Evolutionary conservation across 2,888 invertebrate genomes (phyloP), one percentile per base, ranked within the genome.

Genomic region (Leptura quadrifasciata): DNA sequence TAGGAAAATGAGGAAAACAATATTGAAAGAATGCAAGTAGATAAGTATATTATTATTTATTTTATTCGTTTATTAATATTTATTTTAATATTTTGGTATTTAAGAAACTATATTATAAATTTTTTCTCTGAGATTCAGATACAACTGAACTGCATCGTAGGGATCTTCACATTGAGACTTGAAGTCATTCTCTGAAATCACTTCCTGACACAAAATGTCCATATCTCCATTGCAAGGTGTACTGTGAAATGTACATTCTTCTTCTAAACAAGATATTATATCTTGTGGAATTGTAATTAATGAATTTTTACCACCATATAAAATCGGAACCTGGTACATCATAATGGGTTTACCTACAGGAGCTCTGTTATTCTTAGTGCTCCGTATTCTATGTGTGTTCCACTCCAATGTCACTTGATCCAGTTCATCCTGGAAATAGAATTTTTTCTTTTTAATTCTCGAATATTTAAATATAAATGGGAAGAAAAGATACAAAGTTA

Each of bases 321-420:
- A 60, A 17, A 60, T 27, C 3, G 74, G 74, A 17, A 65, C 27
- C 9, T 74, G 61, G 60, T 58, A 78, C 74, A 78, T 73, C 31
- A 76, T 61, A 24, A 74, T 39, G n/a, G 78, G 74, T 47, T 58
- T 52, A 55, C 76, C 76, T 24, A n/a, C 39, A 15, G 78, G 78
- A 15, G 67, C 70, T 20, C 64, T 70, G 15, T 61, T 71, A 68
- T 78, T 78, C 20, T 54, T 69, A 17, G 73, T 61, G 18, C 35
- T 17, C n/a, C 55, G 39, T 39, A 78, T 76, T 52, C 47, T 63
- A 65, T 76, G 76, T 3, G 12, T 3, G 54, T 76, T 76, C 71
- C 76, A 76, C 39, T 78, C 76, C 15, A 61, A n/a, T 60, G 17
- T 74, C n/a, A 76, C 67, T 55, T 35, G 27, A 35, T 74, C 71